phyloP scores from a whole-genome alignment of 2,888 invertebrate species.

The Drosophila rubida region DNA sequence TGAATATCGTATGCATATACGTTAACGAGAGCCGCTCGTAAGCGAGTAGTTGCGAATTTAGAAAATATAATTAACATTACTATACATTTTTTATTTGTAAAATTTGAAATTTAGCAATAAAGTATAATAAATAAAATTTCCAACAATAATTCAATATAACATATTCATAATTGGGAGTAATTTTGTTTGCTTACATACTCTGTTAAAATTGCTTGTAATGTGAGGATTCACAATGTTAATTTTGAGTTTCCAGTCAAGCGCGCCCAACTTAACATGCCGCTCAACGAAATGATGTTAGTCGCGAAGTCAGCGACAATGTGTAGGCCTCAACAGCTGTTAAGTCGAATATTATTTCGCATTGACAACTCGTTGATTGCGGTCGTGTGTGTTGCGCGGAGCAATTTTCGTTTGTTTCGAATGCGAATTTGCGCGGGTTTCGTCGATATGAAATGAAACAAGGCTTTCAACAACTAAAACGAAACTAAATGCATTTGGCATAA shows the following conservation, averaged over 20 bases:
- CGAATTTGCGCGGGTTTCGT: conserved; percentile 46
- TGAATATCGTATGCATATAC: background rate
- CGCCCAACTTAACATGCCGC: conserved; percentile 31
- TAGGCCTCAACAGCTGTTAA: conserved; percentile 38
- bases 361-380: conserved; percentile 47
- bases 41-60: too few relatives aligned
- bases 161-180: background rate
- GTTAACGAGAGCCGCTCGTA: background rate
- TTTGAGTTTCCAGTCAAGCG: background rate
- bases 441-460: conserved; percentile 7
- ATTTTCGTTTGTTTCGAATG: conserved; percentile 31
- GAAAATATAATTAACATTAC: background rate
- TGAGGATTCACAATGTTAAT: conserved; percentile 5
- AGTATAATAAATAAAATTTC: too few relatives aligned
- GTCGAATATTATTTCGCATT: conserved; percentile 39
- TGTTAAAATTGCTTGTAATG: background rate
- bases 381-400: conserved; percentile 29
- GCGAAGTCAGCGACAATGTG: background rate
- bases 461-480: background rate
- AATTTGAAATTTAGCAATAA: too few relatives aligned
- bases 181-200: background rate
- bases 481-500: background rate
- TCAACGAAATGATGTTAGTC: conserved; percentile 20
- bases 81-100: too few relatives aligned
- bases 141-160: background rate